Base-by-base conservation (phyloP, 2,113 vertebrate species). In the Miniopterus natalensis region DNA sequence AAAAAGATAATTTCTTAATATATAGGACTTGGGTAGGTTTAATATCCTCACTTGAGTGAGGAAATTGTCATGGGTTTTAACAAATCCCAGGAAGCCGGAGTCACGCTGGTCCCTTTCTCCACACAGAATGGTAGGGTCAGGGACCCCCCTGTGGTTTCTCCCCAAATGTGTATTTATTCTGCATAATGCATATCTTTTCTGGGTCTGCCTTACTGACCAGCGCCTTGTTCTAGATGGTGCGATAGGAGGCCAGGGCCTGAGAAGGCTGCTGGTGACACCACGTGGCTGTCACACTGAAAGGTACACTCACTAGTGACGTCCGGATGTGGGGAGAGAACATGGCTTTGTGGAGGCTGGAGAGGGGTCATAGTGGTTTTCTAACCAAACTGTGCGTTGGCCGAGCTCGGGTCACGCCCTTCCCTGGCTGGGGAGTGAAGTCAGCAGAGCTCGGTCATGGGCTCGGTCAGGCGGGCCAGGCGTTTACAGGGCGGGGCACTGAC, bases 401-500 rank as follows among this genome's bases (percentile, higher is more conserved):
- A 73, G 23, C 27, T 80, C 36, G 31, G 25, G 21, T 53, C 36
- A 49, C 0, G 2, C 2, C 25, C 78, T 14, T 45, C 36, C 92
- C 36, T 51, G 55, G 42, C 45, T 47, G 2, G 11, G 36, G 4
- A 61, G 23, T 65, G n/a, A 27, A 65, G 14, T 53, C 31, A 70
- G 18, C 47, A 75, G 31, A 10, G 68, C 6, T 18, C 29, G 29
- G 57, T 63, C 63, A 17, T 59, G 3, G 3, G 68, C 84, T 84
- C 31, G 49, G 21, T 51, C 36, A 79, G 75, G 83, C 45, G 14
- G 2, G 2, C 9, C 9, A 36, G 23, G 40, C 12, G 57, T 49
- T 51, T 77, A 73, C 63, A 74, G 78, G 31, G 17, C 73, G 5
- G 1, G 73, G 6, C 21, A 98, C 98, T 97, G 66, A 99, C 98